phyloP scores from a whole-genome alignment of 2,888 invertebrate species.

The Heliconius ethilla region DNA sequence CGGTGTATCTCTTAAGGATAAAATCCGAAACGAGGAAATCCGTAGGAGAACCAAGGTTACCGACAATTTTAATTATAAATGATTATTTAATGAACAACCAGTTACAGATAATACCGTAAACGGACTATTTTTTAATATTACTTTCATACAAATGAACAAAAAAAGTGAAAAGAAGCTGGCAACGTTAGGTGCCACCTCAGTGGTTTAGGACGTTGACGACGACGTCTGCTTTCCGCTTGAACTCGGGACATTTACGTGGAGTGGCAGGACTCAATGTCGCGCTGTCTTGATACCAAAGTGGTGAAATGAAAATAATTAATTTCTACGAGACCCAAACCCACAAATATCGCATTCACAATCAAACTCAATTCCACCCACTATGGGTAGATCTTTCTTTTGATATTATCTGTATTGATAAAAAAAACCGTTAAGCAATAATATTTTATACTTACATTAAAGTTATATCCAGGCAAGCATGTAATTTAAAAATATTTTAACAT shows the following conservation, averaged over 20 bases:
- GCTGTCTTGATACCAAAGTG: background rate
- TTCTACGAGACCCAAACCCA: background rate
- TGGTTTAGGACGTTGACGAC: no score
- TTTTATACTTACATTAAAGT: background rate
- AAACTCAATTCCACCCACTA: background rate
- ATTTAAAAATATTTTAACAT: background rate
- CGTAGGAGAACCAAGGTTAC: no score
- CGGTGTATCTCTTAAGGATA: no score
- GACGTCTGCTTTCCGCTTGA: no score
- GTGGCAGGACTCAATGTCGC: background rate
- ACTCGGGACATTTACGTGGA: background rate
- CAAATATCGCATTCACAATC: background rate
- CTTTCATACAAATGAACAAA: no score
- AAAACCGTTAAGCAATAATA: background rate
- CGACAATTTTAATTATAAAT: no score
- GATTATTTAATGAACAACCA: no score
- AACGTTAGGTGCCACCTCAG: no score
- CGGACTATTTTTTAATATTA: no score
- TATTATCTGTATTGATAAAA: background rate
- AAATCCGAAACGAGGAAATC: no score
- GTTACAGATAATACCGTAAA: no score
- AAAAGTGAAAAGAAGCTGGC: no score
- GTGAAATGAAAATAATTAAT: background rate
- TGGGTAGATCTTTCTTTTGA: background rate
- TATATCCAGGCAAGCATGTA: background rate